Percentiles rank a stretch among this genome's conserved stretches.
phyloP scores from a whole-genome alignment of 92 coral and sea anemone genomes.

The Actinostola sp. region DNA sequence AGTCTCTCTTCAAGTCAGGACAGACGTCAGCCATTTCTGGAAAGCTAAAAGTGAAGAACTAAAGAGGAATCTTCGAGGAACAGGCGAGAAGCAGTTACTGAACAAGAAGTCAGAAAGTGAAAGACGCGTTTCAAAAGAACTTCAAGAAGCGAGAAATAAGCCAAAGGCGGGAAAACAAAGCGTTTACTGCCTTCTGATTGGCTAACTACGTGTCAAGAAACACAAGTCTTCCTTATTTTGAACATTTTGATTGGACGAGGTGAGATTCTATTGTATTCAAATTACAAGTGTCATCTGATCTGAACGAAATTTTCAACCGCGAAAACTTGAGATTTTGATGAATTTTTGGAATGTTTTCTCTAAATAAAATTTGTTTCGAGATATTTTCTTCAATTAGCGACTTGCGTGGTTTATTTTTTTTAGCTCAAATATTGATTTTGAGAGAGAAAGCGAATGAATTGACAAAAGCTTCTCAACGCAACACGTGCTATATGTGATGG shows the following conservation, averaged over 20 bases:
- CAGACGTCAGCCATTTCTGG: slow-evolving; percentile 85
- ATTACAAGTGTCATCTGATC: slow-evolving; percentile 4
- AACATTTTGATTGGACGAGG: slow-evolving; percentile 43
- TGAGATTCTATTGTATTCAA: slow-evolving; percentile 30
- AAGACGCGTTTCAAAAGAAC: slow-evolving; percentile 60
- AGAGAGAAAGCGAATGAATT: background rate
- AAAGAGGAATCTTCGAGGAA: slow-evolving; percentile 11
- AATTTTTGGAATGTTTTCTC: too few species aligned
- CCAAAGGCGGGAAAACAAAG: slow-evolving; percentile 82
- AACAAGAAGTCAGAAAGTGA: slow-evolving; percentile 58
- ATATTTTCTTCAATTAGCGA: too few species aligned
- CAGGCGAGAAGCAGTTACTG: slow-evolving; percentile 37
- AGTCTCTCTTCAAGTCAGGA: slow-evolving; percentile 86
- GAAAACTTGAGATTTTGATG: background rate
- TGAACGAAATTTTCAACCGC: background rate
- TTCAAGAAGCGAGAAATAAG: slow-evolving; percentile 46
- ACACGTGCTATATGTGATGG: slow-evolving; percentile 20
- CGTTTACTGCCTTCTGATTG: slow-evolving; percentile 37
- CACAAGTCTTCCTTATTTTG: slow-evolving; percentile 15
- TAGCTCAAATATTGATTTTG: background rate
- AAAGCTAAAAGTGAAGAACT: slow-evolving; percentile 22
- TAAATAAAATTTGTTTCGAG: too few species aligned
- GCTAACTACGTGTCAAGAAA: slow-evolving; percentile 56
- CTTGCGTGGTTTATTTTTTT: background rate
- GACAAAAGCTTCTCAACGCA: too few species aligned